Evolutionary conservation across 2,888 invertebrate species (phyloP).

Genomic region (Diarsia rubi): DNA sequence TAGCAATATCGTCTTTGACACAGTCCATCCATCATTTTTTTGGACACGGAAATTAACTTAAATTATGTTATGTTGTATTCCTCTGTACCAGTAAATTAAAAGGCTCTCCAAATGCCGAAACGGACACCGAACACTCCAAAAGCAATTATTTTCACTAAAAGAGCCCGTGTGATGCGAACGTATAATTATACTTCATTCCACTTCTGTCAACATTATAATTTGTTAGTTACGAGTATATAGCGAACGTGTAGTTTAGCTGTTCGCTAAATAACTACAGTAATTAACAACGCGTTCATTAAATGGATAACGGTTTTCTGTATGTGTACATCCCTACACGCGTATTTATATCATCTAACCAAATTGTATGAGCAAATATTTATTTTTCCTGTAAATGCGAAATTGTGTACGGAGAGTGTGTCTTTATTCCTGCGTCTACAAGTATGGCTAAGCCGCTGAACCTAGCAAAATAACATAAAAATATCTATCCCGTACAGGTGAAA

Average conservation of each 20-base stretch:
- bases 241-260: constrained; percentile 10
- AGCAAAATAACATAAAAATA: background rate
- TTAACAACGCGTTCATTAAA: constrained; percentile 25
- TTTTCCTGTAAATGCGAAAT: background rate
- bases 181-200: constrained; percentile 46
- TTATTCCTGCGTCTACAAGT: background rate
- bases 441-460: background rate
- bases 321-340: background rate
- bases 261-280: constrained; percentile 25
- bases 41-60: background rate
- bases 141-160: constrained; percentile 51
- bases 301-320: constrained; percentile 3
- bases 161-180: constrained; percentile 38
- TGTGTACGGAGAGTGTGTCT: background rate
- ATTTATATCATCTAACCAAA: background rate
- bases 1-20: background rate
- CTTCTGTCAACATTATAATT: constrained; percentile 42
- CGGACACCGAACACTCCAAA: constrained; percentile 5
- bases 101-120: constrained; percentile 13
- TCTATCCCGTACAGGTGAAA: background rate
- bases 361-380: background rate
- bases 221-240: constrained; percentile 20
- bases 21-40: background rate
- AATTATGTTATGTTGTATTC: too few relatives aligned
- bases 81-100: constrained; percentile 15